Evolutionary conservation across 2,113 vertebrate genomes (phyloP), one percentile per base, ranked within the genome.

Genomic region (Prinia subflava): DNA sequence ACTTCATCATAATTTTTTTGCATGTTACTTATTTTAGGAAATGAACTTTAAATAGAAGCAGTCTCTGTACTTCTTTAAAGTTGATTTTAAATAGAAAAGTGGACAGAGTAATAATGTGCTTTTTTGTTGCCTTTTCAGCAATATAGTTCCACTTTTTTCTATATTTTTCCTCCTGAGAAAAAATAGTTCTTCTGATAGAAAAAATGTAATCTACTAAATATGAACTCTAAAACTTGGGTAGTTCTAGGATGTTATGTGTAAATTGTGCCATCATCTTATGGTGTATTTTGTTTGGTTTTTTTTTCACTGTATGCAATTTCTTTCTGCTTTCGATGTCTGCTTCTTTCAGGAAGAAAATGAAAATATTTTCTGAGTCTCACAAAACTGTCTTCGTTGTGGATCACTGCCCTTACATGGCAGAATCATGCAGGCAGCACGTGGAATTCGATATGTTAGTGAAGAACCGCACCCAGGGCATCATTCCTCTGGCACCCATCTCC

Each of bases 321-420:
- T 74, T 77, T 39, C 62, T 80, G 11, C 69, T 68, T 60, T 55
- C 4, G 1, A 1, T 46, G n/a, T 27, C 53, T 74, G 1, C 87
- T 88, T 56, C 16, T 94, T 96, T 56, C 52, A 97, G 96, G 96
- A 96, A 95, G 98, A 98, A 97, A 96, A 99, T 99, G 98, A 99
- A 98, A 98, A 98, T 99, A 97, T 99, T 99, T 96, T 98, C 99
- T 6, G 98, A 99, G 95, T 98, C 99, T 52, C 99, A 99, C 97
- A 99, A 99, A 98, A 99, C 99, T 4, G 99, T 99, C 46, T 99
- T 99, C 19, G 99, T 99, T 81, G 99, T 99, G 95, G 99, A 99
- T 97, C 99, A 99, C 98, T 99, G 99, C 94, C 99, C 99, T 1
- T 99, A 99, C 96, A 99, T 99, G 99, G 98, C 99, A 27, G 99